Conservation (phyloP, 2,888 invertebrate species). For the Ditylenchus weischeri region DNA sequence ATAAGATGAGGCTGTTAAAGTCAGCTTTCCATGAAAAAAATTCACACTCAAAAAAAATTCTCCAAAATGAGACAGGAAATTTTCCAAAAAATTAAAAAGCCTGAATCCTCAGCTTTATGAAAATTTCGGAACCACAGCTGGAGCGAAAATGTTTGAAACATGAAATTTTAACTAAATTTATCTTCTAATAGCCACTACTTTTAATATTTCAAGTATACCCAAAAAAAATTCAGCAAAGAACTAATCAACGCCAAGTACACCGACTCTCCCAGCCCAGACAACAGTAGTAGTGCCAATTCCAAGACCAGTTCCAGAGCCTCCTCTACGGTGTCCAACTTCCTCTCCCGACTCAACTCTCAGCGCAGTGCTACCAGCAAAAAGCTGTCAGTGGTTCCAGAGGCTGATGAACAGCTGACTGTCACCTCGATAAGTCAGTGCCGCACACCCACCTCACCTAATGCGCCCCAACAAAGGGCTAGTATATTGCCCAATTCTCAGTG, state of each 20-base stretch:
- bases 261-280: not conserved
- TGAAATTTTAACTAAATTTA: too few relatives aligned
- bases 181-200: too few relatives aligned
- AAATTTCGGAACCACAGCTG: too few relatives aligned
- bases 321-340: not conserved
- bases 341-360: not conserved
- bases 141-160: too few relatives aligned
- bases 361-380: slow-evolving; percentile 41
- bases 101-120: too few relatives aligned
- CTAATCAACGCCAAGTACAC: slow-evolving; percentile 30
- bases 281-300: not conserved
- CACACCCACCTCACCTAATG: not conserved
- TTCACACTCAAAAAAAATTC: too few relatives aligned
- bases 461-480: not conserved
- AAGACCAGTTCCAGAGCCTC: not conserved
- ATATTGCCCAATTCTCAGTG: not conserved
- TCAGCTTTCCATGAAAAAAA: too few relatives aligned
- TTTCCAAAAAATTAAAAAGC: too few relatives aligned
- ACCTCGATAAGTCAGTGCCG: not conserved
- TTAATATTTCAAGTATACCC: too few relatives aligned
- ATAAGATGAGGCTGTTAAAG: too few relatives aligned
- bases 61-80: too few relatives aligned
- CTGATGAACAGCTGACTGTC: slow-evolving; percentile 42
- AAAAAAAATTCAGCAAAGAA: slow-evolving; percentile 35
- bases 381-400: slow-evolving; percentile 52